Evolutionary conservation across 2,113 vertebrate species (phyloP), one percentile per base, ranked within the genome.

Genomic region (Coregonus clupeaformis): DNA sequence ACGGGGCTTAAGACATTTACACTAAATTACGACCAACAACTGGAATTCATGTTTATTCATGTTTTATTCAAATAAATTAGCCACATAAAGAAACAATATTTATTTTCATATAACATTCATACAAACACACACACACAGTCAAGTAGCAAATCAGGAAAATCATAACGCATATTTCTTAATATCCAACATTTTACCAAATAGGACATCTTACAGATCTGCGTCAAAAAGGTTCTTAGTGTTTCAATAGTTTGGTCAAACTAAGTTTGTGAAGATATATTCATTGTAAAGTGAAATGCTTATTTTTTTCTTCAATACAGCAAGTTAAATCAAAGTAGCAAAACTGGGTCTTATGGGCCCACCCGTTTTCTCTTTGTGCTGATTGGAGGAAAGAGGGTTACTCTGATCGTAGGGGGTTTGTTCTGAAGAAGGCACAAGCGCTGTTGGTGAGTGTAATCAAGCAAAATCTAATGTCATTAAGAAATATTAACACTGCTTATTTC

Each of bases 11-110:
- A 22, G 57, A 11, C 20, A 11, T 60, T 22, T 60, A 9, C 16
- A 6, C 9, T 25, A 49, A 24, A 65, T 22, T 32, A 7, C 11
- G n/a, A 12, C 62, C 13, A 30, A 14, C 20, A 60, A 60, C 20
- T 22, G 6, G n/a, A 69, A 22, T 52, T n/a, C 5, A 49, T 22
- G 65, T 86, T 90, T 85, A 89, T 80, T 85, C 89, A 88, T 89
- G 86, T 81, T 94, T 94, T 92, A 94, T 93, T 94, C 71, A 86
- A 94, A 94, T 94, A 94, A 94, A 94, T 47, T 94, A 93, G 85
- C 86, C 83, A 92, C 91, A 93, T 92, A 94, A 94, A 94, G 94
- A 92, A 64, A 55, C 74, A 66, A 74, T 76, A 70, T 75, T 87
- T 86, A 83, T 72, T 60, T 3, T 4, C 22, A 78, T 66, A 69